These are phyloP conservation scores for Vulpes lagopus DNA, from an alignment of 2,113 vertebrate species.

Conservation along the genomic window DNA sequence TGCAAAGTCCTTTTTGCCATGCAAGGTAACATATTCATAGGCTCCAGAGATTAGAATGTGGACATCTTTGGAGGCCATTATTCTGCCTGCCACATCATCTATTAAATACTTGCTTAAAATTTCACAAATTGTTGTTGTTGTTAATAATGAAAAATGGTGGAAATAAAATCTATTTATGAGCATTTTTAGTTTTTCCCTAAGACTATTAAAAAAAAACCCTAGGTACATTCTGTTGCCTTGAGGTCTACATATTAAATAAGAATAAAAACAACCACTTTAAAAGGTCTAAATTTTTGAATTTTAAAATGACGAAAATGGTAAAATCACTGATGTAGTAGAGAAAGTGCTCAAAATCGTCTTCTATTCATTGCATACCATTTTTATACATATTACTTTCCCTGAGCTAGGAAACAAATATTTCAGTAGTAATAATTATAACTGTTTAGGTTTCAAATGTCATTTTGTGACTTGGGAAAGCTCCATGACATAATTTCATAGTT, in stretches of 20 bases:
- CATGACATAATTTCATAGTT: slow-evolving; percentile 48
- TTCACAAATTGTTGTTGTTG: not conserved
- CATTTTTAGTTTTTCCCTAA: not conserved
- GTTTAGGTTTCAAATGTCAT: slow-evolving; percentile 3
- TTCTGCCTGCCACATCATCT: not conserved
- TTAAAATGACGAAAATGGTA: slow-evolving; percentile 2
- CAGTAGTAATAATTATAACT: slow-evolving; percentile 4
- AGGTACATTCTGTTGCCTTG: not conserved
- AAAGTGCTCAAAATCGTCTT: not conserved
- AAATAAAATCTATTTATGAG: slow-evolving; percentile 20
- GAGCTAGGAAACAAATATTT: slow-evolving; percentile 47
- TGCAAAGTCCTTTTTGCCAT: not conserved
- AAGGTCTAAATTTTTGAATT: slow-evolving; percentile 31
- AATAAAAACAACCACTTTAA: not conserved
- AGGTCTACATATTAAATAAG: not conserved
- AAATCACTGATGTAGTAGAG: slow-evolving; percentile 25
- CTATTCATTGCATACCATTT: not conserved
- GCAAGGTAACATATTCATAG: not conserved
- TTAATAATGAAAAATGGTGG: slow-evolving; percentile 5
- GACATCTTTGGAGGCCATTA: not conserved
- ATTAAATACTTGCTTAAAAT: not conserved
- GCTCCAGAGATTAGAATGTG: not conserved
- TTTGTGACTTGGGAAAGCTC: slow-evolving; percentile 51
- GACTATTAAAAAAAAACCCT: not conserved
- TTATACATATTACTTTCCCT: slow-evolving; percentile 8